Percentiles rank a stretch among this genome's conserved stretches.
Evolutionary conservation across 2,113 vertebrate genomes (phyloP).

Genomic region (Siphamia tubifer): DNA sequence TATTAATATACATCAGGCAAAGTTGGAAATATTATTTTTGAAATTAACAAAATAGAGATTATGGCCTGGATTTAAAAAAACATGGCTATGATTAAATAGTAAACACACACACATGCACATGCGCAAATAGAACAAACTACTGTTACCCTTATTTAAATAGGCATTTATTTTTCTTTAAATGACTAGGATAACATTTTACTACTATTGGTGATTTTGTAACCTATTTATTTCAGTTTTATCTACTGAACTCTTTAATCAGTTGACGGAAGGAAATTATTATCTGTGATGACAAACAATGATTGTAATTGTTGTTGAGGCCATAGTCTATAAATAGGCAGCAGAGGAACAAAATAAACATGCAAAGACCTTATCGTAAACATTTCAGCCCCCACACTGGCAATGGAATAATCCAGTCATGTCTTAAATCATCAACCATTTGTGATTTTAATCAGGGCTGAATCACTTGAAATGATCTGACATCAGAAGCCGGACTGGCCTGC

Average conservation of each 20-base stretch:
- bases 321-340: neutral
- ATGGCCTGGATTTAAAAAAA: no score
- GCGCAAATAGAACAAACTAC: neutral
- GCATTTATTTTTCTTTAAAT: neutral
- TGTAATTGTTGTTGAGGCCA: constrained; percentile 26
- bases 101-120: neutral
- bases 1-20: no score
- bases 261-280: constrained; percentile 48
- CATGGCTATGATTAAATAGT: neutral
- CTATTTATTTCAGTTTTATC: neutral
- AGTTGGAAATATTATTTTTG: neutral
- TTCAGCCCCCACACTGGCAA: constrained; percentile 49
- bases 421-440: constrained; percentile 49
- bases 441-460: constrained; percentile 74
- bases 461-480: constrained; percentile 53
- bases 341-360: constrained; percentile 38
- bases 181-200: neutral
- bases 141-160: neutral
- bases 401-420: constrained; percentile 55
- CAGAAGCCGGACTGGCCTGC: constrained; percentile 18
- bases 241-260: constrained; percentile 25
- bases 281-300: constrained; percentile 29
- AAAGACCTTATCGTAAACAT: constrained; percentile 56
- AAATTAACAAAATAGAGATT: no score
- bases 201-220: neutral